phyloP scores from a whole-genome alignment of 2,888 invertebrate genomes.

The Stenodera caucasica region DNA sequence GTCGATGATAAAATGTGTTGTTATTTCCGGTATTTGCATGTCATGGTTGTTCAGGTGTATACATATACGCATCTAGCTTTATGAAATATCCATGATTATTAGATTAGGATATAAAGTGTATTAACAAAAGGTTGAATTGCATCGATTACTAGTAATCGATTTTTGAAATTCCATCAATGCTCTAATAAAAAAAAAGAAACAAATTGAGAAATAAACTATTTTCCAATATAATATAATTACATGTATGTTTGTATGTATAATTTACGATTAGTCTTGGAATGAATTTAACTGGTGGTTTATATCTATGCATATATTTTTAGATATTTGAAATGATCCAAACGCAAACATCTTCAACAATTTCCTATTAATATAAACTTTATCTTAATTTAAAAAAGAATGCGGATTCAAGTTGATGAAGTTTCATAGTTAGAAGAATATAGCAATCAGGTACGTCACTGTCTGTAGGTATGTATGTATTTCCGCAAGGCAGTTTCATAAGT shows the following conservation, averaged over 20 bases:
- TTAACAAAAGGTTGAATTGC: slow-evolving; percentile 15
- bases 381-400: neutral
- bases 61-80: neutral
- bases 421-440: neutral
- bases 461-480: too few species aligned
- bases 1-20: neutral
- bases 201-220: too few species aligned
- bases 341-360: neutral
- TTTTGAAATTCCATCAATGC: slow-evolving; percentile 26
- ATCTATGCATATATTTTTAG: too few species aligned
- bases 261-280: too few species aligned
- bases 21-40: neutral
- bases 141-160: slow-evolving; percentile 20
- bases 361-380: neutral
- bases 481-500: slow-evolving; percentile 19
- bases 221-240: too few species aligned
- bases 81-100: slow-evolving; percentile 2
- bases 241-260: too few species aligned
- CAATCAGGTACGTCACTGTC: neutral
- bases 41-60: neutral
- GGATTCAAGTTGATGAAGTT: neutral
- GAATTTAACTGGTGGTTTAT: too few species aligned
- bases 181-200: slow-evolving; percentile 19
- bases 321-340: neutral
- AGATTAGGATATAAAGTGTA: slow-evolving; percentile 23